Percentiles rank a stretch among this genome's conserved stretches.
Conservation (phyloP, 2,113 vertebrate species). For the Syngnathus typhle region DNA sequence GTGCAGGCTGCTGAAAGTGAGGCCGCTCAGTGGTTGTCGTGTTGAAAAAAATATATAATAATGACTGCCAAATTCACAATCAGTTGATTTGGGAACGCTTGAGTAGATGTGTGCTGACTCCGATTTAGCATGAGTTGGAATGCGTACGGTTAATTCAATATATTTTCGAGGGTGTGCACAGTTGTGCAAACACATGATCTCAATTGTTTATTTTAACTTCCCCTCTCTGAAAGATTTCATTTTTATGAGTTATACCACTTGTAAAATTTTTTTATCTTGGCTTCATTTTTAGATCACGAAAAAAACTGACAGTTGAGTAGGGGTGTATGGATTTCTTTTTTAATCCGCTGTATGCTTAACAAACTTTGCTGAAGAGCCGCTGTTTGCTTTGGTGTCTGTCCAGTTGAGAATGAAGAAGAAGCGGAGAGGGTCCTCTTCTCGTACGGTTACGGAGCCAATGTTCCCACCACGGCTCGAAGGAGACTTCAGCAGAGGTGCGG, state of each 20-base stretch:
- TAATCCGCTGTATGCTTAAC: neutral
- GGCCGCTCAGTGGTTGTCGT: neutral
- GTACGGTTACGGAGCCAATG: slow-evolving; percentile 94
- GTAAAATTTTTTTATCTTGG: neutral
- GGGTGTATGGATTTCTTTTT: neutral
- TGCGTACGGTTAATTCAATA: too few species aligned
- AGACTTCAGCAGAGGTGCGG: slow-evolving; percentile 89
- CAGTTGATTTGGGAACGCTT: too few species aligned
- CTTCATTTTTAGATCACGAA: neutral
- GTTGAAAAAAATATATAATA: too few species aligned
- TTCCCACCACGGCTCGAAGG: slow-evolving; percentile 92
- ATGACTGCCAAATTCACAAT: too few species aligned
- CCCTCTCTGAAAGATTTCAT: too few species aligned
- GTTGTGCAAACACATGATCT: too few species aligned
- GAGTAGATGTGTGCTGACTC: too few species aligned
- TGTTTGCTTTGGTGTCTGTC: slow-evolving; percentile 30
- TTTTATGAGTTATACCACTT: neutral
- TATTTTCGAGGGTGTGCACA: too few species aligned
- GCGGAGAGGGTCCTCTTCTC: slow-evolving; percentile 94
- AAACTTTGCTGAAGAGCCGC: neutral
- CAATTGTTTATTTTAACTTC: too few species aligned
- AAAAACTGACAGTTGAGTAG: neutral
- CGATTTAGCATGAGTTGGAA: too few species aligned
- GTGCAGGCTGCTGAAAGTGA: slow-evolving; percentile 95
- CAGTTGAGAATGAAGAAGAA: slow-evolving; percentile 91